phyloP scores from a whole-genome alignment of 2,113 vertebrate genomes.

The Phylloscopus whistleri region DNA sequence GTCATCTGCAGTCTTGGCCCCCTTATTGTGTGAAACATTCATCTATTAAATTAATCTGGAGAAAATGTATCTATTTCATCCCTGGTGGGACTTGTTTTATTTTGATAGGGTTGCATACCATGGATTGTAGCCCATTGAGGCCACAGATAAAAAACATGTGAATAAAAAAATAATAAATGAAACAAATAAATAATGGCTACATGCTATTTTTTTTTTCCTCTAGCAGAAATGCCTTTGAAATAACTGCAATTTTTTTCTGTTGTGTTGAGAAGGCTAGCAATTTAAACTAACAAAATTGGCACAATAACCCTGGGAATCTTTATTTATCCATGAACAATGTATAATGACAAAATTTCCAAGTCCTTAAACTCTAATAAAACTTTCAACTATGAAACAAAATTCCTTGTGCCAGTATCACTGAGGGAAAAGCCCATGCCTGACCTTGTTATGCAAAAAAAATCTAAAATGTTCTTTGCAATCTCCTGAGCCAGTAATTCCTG shows the following conservation, averaged over 20 bases:
- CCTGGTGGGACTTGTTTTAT: background rate
- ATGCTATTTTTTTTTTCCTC: background rate
- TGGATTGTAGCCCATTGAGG: background rate
- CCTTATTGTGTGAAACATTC: slow-evolving; percentile 7
- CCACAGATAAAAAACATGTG: slow-evolving; percentile 10
- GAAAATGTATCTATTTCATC: slow-evolving; percentile 17
- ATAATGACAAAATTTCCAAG: background rate
- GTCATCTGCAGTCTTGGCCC: slow-evolving; percentile 31
- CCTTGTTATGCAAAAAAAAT: background rate
- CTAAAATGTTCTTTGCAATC: background rate
- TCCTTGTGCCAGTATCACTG: background rate
- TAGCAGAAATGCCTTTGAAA: background rate
- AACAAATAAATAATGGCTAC: slow-evolving; percentile 3
- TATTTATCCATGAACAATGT: background rate
- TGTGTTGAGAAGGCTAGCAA: background rate
- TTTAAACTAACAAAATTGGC: background rate
- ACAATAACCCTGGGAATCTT: background rate
- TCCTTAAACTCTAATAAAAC: background rate
- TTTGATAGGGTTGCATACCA: slow-evolving; percentile 13
- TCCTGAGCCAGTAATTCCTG: background rate
- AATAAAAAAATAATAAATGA: background rate
- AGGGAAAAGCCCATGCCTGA: background rate
- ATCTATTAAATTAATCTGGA: slow-evolving; percentile 30
- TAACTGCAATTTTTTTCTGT: background rate
- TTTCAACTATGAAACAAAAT: background rate